These are phyloP conservation scores for Castor canadensis DNA, from an alignment of 2,113 vertebrate genomes.

Conservation along the genomic window DNA sequence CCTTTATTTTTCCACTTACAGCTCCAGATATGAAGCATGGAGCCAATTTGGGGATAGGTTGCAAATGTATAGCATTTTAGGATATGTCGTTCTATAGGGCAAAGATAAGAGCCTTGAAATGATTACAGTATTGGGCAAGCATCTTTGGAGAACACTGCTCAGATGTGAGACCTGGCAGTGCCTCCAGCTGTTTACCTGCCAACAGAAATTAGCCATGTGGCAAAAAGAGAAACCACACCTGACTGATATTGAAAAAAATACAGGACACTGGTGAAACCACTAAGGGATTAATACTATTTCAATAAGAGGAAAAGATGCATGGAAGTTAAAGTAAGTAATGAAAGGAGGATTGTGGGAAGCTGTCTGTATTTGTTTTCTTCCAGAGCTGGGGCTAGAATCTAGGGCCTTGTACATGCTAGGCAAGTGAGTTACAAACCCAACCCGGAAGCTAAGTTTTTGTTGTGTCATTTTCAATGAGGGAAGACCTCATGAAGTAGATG, in stretches of 20 bases:
- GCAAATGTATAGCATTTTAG: background rate
- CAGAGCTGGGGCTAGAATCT: background rate
- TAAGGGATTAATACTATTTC: background rate
- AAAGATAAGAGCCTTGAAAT: background rate
- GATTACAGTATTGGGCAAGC: background rate
- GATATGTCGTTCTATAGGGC: background rate
- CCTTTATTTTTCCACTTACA: slow-evolving; percentile 23
- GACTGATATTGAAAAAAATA: background rate
- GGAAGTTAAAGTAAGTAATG: background rate
- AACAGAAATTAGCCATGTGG: background rate
- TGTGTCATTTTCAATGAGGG: background rate
- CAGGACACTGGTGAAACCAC: background rate
- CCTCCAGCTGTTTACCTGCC: background rate
- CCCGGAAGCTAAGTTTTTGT: background rate
- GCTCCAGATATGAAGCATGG: background rate
- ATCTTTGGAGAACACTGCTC: background rate
- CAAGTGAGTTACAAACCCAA: background rate
- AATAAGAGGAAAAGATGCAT: background rate
- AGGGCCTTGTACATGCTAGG: too few species aligned
- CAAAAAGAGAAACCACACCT: background rate
- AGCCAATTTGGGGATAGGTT: background rate
- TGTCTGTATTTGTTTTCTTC: background rate
- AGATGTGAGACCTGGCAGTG: background rate
- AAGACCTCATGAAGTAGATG: background rate
- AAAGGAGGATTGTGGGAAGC: background rate